Conservation (phyloP, 1,140 invertebrate genomes). For the Anastatus disparis region DNA sequence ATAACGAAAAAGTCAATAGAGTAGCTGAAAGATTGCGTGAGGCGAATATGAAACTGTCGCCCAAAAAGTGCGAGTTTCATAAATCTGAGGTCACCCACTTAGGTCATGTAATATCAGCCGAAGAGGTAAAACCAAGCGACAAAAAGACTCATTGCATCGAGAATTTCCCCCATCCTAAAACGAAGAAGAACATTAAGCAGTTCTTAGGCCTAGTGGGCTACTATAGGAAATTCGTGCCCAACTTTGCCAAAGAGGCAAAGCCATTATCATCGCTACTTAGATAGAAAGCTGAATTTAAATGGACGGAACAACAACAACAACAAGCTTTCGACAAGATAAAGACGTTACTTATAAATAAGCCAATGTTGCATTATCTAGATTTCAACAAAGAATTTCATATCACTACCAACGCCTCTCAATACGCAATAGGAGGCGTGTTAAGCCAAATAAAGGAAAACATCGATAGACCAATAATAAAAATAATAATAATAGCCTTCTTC, state of each 20-base stretch:
- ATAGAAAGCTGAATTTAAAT: neutral
- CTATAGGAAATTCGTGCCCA: too few relatives aligned
- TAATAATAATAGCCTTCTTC: too few relatives aligned
- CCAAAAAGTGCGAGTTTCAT: constrained; percentile 3
- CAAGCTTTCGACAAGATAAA: neutral
- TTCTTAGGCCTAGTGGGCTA: too few relatives aligned
- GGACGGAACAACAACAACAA: neutral
- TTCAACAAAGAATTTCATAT: neutral
- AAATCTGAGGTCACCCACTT: neutral
- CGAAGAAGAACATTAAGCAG: neutral
- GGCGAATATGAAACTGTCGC: neutral
- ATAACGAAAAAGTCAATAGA: neutral
- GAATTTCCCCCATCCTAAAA: neutral
- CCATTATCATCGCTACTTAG: neutral
- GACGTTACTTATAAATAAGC: neutral
- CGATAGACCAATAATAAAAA: neutral
- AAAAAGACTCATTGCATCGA: neutral
- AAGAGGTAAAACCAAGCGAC: neutral
- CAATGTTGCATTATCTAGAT: neutral
- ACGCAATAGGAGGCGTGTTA: neutral
- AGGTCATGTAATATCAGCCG: neutral
- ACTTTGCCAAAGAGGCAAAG: neutral
- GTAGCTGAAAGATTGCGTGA: too few relatives aligned
- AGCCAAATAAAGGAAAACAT: neutral
- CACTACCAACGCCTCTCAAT: neutral